phyloP scores from a whole-genome alignment of 1,140 invertebrate species.

The Lethrus apterus region DNA sequence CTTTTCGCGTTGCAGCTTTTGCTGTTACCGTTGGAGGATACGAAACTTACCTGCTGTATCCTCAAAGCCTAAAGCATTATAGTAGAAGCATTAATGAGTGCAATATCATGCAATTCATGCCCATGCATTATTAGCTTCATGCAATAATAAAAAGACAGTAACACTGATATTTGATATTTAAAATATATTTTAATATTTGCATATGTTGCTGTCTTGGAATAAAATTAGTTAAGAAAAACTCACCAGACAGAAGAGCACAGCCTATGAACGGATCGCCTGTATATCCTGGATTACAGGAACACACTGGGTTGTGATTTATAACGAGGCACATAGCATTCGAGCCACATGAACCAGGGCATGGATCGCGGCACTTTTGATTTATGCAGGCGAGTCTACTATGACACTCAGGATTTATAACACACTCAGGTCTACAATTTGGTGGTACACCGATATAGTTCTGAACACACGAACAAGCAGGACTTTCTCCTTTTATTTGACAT shows the following conservation, averaged over 20 bases:
- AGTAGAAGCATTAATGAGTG: neutral
- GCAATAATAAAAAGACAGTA: too few species aligned
- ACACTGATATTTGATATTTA: too few species aligned
- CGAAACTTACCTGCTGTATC: conserved; percentile 37
- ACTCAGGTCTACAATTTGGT: conserved; percentile 75
- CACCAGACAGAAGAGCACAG: conserved; percentile 57
- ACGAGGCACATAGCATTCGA: conserved; percentile 74
- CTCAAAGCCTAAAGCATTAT: conserved; percentile 44
- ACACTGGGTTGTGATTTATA: conserved; percentile 73
- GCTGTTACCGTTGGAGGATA: conserved; percentile 36
- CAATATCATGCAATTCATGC: neutral
- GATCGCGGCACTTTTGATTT: conserved; percentile 73
- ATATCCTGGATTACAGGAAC: conserved; percentile 68
- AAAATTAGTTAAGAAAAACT: conserved; percentile 40
- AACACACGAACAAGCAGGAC: conserved; percentile 71
- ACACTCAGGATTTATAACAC: conserved; percentile 75
- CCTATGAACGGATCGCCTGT: conserved; percentile 77
- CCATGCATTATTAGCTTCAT: too few species aligned
- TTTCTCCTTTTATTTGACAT: conserved; percentile 62
- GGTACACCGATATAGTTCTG: conserved; percentile 70
- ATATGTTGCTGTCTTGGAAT: too few species aligned
- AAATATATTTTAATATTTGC: too few species aligned
- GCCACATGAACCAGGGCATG: conserved; percentile 80
- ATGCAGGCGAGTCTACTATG: conserved; percentile 69
- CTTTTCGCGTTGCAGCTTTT: too few species aligned